Conservation (phyloP, 2,113 vertebrate species). For the Bubo scandiacus region DNA sequence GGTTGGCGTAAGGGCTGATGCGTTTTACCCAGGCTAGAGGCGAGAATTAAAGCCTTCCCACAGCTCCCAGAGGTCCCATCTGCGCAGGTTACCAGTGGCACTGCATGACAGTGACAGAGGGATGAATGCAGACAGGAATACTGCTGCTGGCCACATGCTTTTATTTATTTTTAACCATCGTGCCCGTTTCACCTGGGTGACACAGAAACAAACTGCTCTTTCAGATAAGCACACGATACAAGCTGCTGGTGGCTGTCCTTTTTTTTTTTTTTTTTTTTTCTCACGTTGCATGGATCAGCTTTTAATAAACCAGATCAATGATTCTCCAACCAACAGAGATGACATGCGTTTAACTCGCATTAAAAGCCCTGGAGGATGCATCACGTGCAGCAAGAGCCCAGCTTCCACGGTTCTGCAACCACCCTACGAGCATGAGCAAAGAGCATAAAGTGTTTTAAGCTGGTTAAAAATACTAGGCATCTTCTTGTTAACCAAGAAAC, state of each 20-base stretch:
- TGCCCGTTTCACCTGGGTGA: background rate
- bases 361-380: background rate
- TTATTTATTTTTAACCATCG: background rate
- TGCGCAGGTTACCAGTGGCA: background rate
- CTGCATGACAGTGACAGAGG: background rate
- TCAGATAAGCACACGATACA: fast-evolving
- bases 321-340: background rate
- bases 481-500: background rate
- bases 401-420: background rate
- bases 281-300: background rate
- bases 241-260: background rate
- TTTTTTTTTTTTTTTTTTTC: background rate
- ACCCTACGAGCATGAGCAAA: fast-evolving
- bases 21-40: background rate
- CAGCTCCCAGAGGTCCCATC: background rate
- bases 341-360: background rate
- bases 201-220: background rate
- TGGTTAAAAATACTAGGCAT: fast-evolving
- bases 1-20: background rate
- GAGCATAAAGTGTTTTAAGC: background rate
- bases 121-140: background rate
- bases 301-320: background rate
- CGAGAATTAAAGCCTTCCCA: background rate
- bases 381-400: background rate
- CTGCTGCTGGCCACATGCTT: background rate